Conservation (phyloP, 2,888 invertebrate genomes). For the Sclerodermus sp. region DNA sequence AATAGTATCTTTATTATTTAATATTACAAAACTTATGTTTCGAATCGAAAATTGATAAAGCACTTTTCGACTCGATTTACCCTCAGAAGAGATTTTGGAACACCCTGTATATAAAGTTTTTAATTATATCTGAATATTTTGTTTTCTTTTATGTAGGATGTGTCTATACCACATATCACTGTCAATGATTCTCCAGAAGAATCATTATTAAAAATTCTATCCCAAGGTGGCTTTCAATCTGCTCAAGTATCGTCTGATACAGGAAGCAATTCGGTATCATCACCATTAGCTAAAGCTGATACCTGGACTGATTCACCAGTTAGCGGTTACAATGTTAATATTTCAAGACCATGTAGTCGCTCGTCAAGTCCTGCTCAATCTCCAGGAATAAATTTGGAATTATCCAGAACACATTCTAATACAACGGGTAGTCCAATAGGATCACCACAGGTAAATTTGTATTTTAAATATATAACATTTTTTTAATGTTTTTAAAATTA, state of each 20-base stretch:
- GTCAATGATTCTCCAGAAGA: conserved; percentile 26
- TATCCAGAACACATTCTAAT: conserved; percentile 20
- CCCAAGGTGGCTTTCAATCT: conserved; percentile 31
- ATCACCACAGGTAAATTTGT: conserved; percentile 34
- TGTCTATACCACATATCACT: conserved; percentile 21
- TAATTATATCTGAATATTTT: too few species aligned
- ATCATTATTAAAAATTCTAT: conserved; percentile 30
- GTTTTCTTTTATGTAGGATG: too few species aligned
- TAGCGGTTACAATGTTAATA: conserved; percentile 24
- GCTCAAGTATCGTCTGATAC: conserved; percentile 26
- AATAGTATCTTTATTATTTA: too few species aligned
- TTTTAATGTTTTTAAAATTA: too few species aligned
- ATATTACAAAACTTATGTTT: too few species aligned
- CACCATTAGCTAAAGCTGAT: conserved; percentile 26
- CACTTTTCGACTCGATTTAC: too few species aligned
- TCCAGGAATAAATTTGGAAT: conserved; percentile 23
- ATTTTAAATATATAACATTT: too few species aligned
- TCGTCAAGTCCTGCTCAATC: conserved; percentile 37
- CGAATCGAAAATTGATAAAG: too few species aligned
- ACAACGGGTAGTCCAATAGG: conserved; percentile 28
- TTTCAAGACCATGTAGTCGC: conserved; percentile 31
- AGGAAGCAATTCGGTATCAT: conserved; percentile 22
- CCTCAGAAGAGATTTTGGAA: too few species aligned
- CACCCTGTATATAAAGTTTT: too few species aligned
- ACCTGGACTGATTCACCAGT: conserved; percentile 36